Evolutionary conservation across 2,797 vertebrate genomes (phyloP).

Genomic region (Sardinella longiceps): DNA sequence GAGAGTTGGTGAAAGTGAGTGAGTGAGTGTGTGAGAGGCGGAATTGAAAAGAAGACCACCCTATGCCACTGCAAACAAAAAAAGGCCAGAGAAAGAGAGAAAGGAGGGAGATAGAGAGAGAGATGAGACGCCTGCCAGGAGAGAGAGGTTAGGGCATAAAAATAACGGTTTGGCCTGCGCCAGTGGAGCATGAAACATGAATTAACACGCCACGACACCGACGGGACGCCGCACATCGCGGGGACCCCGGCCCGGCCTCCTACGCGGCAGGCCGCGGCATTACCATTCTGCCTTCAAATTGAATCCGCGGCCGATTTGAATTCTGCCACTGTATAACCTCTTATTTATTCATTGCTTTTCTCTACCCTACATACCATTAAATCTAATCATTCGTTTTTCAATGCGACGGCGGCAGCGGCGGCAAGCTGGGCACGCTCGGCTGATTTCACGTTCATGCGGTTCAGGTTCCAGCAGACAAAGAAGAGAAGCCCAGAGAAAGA

Average conservation of each 20-base stretch:
- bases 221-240: conserved; percentile 64
- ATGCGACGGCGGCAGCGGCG: conserved; percentile 47
- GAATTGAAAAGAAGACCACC: not conserved
- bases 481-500: not conserved
- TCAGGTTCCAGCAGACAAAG: conserved; percentile 46
- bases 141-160: conserved; percentile 48
- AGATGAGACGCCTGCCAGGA: conserved; percentile 45
- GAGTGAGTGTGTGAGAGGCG: not conserved
- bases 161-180: conserved; percentile 59
- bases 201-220: conserved; percentile 70
- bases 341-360: conserved; percentile 82
- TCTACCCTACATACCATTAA: conserved; percentile 71
- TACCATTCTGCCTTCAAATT: conserved; percentile 75
- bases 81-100: conserved; percentile 7
- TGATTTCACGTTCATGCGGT: conserved; percentile 52
- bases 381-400: conserved; percentile 72
- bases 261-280: conserved; percentile 61
- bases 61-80: not conserved
- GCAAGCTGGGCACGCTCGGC: conserved; percentile 52
- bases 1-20: not conserved
- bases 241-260: conserved; percentile 64
- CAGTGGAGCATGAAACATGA: conserved; percentile 69
- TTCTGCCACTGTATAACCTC: conserved; percentile 74
- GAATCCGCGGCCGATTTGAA: conserved; percentile 78
- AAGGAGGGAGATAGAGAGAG: conserved; percentile 34